phyloP scores from a whole-genome alignment of 2,113 vertebrate genomes.

The Pluvianellus socialis region DNA sequence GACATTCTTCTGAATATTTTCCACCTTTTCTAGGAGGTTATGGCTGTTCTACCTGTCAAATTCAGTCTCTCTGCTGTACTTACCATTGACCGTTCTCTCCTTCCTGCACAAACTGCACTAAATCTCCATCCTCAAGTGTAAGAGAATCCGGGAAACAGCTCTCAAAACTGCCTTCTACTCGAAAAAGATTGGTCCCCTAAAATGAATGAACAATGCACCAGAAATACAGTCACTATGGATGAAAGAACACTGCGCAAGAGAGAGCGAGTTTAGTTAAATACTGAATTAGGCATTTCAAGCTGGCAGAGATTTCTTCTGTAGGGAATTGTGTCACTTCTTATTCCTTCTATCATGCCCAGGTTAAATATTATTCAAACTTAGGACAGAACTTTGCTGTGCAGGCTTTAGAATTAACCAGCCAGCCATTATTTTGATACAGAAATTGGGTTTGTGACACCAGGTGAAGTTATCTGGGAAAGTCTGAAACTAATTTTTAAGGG shows the following conservation, averaged over 20 bases:
- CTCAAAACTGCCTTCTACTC: conserved; percentile 82
- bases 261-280: background rate
- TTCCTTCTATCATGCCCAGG: background rate
- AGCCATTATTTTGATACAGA: background rate
- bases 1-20: background rate
- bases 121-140: conserved; percentile 75
- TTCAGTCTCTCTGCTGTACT: conserved; percentile 51
- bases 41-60: background rate
- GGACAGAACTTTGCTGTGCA: background rate
- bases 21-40: background rate
- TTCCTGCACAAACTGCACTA: conserved; percentile 83
- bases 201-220: background rate
- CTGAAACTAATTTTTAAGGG: background rate
- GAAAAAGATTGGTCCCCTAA: conserved; percentile 77
- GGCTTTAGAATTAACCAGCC: background rate
- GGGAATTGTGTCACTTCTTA: background rate
- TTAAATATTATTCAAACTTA: background rate
- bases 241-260: background rate
- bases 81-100: conserved; percentile 85
- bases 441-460: background rate
- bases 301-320: background rate
- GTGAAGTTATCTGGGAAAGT: background rate
- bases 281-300: background rate
- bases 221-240: background rate
- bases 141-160: conserved; percentile 70